Base-by-base conservation (phyloP, 2,113 vertebrate species). In the Symphodus melops region DNA sequence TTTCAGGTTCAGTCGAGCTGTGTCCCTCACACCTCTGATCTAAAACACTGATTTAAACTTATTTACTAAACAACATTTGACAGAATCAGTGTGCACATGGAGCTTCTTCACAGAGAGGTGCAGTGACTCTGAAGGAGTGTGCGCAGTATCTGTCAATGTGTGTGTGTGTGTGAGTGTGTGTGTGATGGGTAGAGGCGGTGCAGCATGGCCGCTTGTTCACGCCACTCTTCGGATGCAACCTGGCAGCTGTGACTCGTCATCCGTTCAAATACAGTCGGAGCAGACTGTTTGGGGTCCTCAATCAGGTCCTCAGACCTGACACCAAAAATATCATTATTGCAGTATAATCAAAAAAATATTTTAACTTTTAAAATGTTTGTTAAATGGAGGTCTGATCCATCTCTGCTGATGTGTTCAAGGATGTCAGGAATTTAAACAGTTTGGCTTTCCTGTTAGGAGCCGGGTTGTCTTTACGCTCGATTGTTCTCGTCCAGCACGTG, bases 241-340 rank as follows among this genome's bases (percentile, higher is more conserved):
- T 77, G 88, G 86, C 88, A 85, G 64, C 80, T 70, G 2, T 8
- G 77, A 48, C 21, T 56, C 21, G 7, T 76, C 51, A 4, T 46
- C 1, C 59, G 72, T 64, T 79, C 71, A 41, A 28, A 7, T 41
- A 14, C 19, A 10, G 39, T 19, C 2, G n/a, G 9, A 72, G 44
- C 81, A 79, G 77, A 83, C 72, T 68, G 72, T n/a, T n/a, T n/a
- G n/a, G n/a, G n/a, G n/a, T 71, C 37, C 17, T 87, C 77, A 77
- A 61, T 74, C 39, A 68, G 73, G 61, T 66, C 75, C 68, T 79
- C 67, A 53, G 57, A 67, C 74, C 21, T 64, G 54, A 59, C 67
- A 51, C 8, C 39, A 44, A 1, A 14, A 44, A 14, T 44, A n/a
- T n/a, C n/a, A n/a, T n/a, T n/a, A n/a, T n/a, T n/a, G n/a, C n/a